phyloP scores from a whole-genome alignment of 2,888 invertebrate species.

The Diachrysia chrysitis region DNA sequence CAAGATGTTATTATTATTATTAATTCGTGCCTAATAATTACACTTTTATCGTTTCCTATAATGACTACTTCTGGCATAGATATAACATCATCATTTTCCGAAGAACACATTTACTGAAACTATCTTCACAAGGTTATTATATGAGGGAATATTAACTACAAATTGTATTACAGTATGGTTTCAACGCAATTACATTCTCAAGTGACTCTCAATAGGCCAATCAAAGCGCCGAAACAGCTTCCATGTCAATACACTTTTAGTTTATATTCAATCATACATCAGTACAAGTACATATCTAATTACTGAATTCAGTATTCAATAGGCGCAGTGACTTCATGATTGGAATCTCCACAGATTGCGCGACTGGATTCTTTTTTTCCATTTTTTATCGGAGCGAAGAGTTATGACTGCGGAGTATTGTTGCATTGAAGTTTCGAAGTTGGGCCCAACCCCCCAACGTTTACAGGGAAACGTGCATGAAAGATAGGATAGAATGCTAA shows the following conservation, averaged over 20 bases:
- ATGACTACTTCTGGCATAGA: too few relatives aligned
- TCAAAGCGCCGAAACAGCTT: slow-evolving; percentile 1
- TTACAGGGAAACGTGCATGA: neutral
- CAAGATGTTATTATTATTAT: too few relatives aligned
- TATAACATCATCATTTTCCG: neutral
- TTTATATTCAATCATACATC: slow-evolving; percentile 4
- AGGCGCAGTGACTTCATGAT: slow-evolving; percentile 4
- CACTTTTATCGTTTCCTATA: too few relatives aligned
- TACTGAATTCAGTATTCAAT: slow-evolving; percentile 1
- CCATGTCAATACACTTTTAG: neutral
- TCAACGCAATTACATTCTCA: neutral
- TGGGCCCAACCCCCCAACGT: too few relatives aligned
- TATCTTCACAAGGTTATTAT: too few relatives aligned
- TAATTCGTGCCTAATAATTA: too few relatives aligned
- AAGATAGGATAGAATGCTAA: too few relatives aligned
- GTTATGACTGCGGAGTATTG: slow-evolving; percentile 4
- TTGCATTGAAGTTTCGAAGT: neutral
- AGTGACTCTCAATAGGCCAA: neutral
- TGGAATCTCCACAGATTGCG: neutral
- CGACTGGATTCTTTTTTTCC: neutral
- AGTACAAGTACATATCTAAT: neutral
- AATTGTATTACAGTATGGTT: neutral
- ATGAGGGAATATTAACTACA: neutral
- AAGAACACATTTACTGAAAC: too few relatives aligned
- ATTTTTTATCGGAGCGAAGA: neutral